Percentiles rank a stretch among this genome's conserved stretches.
Evolutionary conservation across 2,888 invertebrate genomes (phyloP).

Genomic region (Drosophila colorata): DNA sequence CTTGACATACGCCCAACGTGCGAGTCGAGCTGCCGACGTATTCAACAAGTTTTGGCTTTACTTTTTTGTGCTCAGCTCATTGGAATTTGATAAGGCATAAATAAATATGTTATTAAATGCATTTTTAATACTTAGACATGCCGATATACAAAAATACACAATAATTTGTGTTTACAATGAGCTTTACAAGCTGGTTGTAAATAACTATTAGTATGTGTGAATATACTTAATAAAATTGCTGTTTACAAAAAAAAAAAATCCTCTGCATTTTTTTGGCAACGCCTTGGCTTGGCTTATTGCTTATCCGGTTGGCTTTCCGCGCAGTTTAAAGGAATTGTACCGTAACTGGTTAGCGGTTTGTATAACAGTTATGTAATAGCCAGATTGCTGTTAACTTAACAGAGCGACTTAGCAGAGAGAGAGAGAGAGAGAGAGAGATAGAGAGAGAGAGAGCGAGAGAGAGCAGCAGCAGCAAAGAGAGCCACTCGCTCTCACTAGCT

Average conservation of each 20-base stretch:
- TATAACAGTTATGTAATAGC: conserved; percentile 51
- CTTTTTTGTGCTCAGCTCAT: conserved; percentile 9
- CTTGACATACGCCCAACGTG: conserved; percentile 8
- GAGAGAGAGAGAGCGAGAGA: background rate
- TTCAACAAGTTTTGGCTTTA: conserved; percentile 63
- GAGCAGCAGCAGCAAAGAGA: conserved; percentile 4
- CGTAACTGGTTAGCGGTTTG: conserved; percentile 3
- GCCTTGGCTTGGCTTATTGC: conserved; percentile 16
- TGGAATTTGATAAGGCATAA: background rate
- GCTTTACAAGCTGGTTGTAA: conserved; percentile 1
- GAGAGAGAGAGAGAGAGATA: background rate
- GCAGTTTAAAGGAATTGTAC: conserved; percentile 10
- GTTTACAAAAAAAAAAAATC: background rate
- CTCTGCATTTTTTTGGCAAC: conserved; percentile 8
- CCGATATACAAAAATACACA: background rate
- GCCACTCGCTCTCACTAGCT: conserved; percentile 16
- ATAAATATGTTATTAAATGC: conserved; percentile 7
- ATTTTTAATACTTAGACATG: background rate
- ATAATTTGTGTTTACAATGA: background rate
- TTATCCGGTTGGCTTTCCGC: conserved; percentile 7
- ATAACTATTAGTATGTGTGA: conserved; percentile 1
- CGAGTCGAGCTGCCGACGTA: conserved; percentile 26
- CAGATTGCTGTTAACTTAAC: conserved; percentile 9
- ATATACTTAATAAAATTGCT: no score
- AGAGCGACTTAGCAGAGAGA: background rate